phyloP scores from a whole-genome alignment of 2,888 invertebrate genomes.

The Hypolimnas misippus region DNA sequence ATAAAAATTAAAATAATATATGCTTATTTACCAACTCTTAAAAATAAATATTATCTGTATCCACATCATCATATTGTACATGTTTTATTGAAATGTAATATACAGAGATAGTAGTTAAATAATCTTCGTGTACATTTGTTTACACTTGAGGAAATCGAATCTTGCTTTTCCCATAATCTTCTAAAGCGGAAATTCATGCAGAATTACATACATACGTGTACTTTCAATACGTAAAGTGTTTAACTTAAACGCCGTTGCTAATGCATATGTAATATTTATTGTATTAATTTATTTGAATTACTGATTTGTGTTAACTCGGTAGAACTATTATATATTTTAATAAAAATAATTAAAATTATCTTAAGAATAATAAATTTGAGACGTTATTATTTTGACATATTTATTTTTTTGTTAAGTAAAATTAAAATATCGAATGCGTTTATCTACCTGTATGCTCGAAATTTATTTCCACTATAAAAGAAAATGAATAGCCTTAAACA shows the following conservation, averaged over 20 bases:
- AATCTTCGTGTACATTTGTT: background rate
- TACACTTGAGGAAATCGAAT: background rate
- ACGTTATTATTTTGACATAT: no score
- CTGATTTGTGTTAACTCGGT: no score
- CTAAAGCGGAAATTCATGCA: constrained; percentile 2
- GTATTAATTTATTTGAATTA: no score
- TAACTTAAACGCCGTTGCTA: background rate
- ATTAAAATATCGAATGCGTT: no score
- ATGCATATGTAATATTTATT: background rate
- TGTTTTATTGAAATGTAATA: background rate
- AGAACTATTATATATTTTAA: no score
- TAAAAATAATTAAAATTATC: no score
- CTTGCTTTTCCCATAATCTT: constrained; percentile 11
- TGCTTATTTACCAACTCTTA: no score
- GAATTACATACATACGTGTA: background rate
- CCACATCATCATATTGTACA: background rate
- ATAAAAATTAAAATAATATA: background rate
- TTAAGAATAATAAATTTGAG: no score
- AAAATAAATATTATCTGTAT: background rate
- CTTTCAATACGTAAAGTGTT: background rate
- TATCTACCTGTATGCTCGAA: no score
- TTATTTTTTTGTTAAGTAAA: no score
- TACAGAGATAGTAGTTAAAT: background rate
- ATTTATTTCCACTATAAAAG: no score
- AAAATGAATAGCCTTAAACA: no score